phyloP scores from a whole-genome alignment of 2,888 invertebrate species.

The Sclerodermus sp. region DNA sequence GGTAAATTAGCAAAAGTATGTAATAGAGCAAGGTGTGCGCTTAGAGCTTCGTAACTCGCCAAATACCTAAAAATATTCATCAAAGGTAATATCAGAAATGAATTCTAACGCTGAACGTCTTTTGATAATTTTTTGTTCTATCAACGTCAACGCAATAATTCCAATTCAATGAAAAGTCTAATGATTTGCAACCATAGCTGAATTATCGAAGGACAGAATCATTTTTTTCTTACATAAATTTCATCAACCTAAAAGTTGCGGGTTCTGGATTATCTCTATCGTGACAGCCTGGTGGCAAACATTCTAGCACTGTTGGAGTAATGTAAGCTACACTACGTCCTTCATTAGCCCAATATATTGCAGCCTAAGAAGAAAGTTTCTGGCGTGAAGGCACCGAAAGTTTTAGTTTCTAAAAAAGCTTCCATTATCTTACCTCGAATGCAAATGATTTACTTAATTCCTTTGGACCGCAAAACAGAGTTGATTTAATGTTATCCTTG shows the following conservation, averaged over 20 bases:
- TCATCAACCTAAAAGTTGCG: conserved; percentile 43
- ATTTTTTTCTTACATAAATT: conserved; percentile 45
- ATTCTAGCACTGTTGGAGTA: conserved; percentile 37
- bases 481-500: conserved; percentile 22
- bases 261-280: conserved; percentile 39
- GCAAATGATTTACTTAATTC: conserved; percentile 39
- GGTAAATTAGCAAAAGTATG: conserved; percentile 41
- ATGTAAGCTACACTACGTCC: conserved; percentile 47
- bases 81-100: not conserved
- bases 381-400: not conserved
- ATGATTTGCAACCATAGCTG: not conserved
- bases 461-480: conserved; percentile 36
- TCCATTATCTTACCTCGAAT: conserved; percentile 40
- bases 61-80: conserved; percentile 40
- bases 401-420: not conserved
- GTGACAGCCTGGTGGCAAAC: conserved; percentile 43
- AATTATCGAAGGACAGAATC: not conserved
- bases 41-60: conserved; percentile 38
- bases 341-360: conserved; percentile 49
- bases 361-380: conserved; percentile 32
- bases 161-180: not conserved
- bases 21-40: conserved; percentile 37
- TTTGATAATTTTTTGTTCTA: not conserved
- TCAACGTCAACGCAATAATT: too few relatives aligned
- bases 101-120: conserved; percentile 3